Percentiles rank a stretch among this genome's conserved stretches.
phyloP scores from a whole-genome alignment of 2,888 invertebrate species.

The Coelopa pilipes region DNA sequence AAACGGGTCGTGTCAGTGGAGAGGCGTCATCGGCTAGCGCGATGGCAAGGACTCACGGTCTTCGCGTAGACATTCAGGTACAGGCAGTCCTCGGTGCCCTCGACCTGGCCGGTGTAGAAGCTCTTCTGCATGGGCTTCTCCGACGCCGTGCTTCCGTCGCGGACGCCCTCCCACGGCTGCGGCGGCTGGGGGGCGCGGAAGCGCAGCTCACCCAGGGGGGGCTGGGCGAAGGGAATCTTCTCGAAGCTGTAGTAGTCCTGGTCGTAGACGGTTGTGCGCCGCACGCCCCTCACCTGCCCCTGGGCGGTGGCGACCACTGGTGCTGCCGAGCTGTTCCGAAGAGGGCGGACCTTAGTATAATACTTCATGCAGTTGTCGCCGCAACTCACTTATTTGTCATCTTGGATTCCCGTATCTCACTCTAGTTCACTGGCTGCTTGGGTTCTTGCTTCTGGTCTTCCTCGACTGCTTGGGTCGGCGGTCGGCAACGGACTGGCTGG shows the following conservation, averaged over 20 bases:
- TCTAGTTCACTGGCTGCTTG: too few species aligned
- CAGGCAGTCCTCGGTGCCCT: slow-evolving; percentile 69
- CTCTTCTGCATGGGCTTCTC: slow-evolving; percentile 59
- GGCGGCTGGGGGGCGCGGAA: slow-evolving; percentile 67
- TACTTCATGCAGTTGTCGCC: background rate
- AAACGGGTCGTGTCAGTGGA: too few species aligned
- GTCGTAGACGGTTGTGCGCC: slow-evolving; percentile 60
- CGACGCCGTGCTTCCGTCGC: slow-evolving; percentile 62
- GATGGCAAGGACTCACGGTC: too few species aligned
- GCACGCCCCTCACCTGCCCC: slow-evolving; percentile 60
- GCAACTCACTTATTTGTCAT: background rate
- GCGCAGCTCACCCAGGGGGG: slow-evolving; percentile 60
- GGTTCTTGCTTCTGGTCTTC: too few species aligned
- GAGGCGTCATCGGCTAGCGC: too few species aligned
- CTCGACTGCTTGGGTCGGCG: too few species aligned
- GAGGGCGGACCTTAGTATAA: too few species aligned
- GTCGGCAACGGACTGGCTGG: too few species aligned
- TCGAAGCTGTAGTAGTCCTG: slow-evolving; percentile 61
- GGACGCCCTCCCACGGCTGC: slow-evolving; percentile 65
- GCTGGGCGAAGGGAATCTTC: slow-evolving; percentile 64
- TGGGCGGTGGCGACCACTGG: slow-evolving; percentile 48
- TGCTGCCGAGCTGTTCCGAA: background rate
- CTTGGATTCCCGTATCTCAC: background rate
- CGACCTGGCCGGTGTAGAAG: slow-evolving; percentile 49
- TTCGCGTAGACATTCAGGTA: slow-evolving; percentile 68